phyloP scores from a whole-genome alignment of 2,113 vertebrate genomes.

The Xiphorhynchus elegans region DNA sequence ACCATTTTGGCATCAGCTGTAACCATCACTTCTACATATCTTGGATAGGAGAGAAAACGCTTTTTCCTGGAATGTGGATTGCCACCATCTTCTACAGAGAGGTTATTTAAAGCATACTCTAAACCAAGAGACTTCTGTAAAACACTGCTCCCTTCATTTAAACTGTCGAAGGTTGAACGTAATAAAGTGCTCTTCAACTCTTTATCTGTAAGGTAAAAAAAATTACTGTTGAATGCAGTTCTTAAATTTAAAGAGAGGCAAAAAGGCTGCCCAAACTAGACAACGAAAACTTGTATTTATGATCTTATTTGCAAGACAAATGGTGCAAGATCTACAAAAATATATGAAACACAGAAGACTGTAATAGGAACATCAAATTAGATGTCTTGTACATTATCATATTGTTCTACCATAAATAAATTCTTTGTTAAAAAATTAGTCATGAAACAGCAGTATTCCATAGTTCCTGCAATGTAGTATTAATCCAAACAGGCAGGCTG shows the following conservation, averaged over 20 bases:
- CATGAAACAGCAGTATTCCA: neutral
- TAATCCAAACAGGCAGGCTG: neutral
- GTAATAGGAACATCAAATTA: neutral
- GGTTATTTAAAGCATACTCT: conserved; percentile 51
- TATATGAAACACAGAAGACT: neutral
- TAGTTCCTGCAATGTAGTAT: neutral
- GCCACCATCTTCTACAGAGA: conserved; percentile 19
- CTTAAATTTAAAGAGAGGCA: neutral
- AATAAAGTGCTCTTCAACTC: conserved; percentile 59
- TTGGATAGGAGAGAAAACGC: conserved; percentile 96
- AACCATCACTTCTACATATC: conserved; percentile 97
- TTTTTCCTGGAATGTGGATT: conserved; percentile 81
- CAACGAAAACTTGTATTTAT: neutral
- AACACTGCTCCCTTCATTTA: conserved; percentile 72
- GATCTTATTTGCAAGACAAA: neutral
- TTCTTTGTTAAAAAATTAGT: neutral
- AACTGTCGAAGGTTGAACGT: conserved; percentile 63
- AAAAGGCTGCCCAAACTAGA: neutral
- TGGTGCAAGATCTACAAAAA: neutral
- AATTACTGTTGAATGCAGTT: neutral
- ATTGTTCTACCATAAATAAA: neutral
- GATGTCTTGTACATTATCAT: neutral
- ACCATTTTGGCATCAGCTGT: conserved; percentile 93
- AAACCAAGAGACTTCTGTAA: conserved; percentile 67
- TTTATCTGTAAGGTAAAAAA: conserved; percentile 70